Conservation (phyloP, 1,140 invertebrate species). For the Linepithema humile region DNA sequence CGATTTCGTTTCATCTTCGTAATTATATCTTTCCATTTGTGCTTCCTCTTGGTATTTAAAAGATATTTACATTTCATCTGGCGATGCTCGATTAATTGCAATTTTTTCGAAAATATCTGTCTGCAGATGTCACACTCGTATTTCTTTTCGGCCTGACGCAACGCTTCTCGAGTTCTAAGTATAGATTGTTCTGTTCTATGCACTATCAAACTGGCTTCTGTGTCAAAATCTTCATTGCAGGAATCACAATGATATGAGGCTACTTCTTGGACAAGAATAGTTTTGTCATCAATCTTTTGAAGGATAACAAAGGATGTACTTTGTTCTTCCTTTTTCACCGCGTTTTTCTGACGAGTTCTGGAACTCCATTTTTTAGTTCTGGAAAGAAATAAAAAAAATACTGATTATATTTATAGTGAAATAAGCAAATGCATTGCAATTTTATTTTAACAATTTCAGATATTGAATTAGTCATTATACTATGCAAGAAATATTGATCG, state of each 20-base stretch:
- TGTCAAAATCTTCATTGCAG: conserved; percentile 68
- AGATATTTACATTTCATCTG: neutral
- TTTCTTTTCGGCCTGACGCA: conserved; percentile 61
- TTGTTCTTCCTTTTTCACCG: neutral
- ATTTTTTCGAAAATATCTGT: conserved; percentile 85
- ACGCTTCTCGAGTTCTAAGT: conserved; percentile 58
- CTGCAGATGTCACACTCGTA: conserved; percentile 85
- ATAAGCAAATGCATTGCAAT: neutral
- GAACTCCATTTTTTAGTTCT: conserved; percentile 7
- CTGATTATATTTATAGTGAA: conserved; percentile 6
- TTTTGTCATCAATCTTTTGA: neutral
- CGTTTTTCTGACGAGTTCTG: neutral
- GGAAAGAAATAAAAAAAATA: conserved; percentile 31
- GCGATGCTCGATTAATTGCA: conserved; percentile 86
- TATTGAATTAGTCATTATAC: neutral
- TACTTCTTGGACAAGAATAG: conserved; percentile 7
- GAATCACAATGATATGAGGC: conserved; percentile 66
- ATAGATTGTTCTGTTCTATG: conserved; percentile 73
- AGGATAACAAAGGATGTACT: conserved; percentile 13
- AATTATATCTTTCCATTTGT: conserved; percentile 83
- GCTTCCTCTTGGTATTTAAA: neutral
- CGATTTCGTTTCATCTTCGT: neutral
- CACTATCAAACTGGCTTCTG: conserved; percentile 52
- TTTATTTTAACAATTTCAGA: neutral
- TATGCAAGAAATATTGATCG: neutral